Evolutionary conservation across 2,888 invertebrate genomes (phyloP).

Genomic region (Lydus trimaculatus): DNA sequence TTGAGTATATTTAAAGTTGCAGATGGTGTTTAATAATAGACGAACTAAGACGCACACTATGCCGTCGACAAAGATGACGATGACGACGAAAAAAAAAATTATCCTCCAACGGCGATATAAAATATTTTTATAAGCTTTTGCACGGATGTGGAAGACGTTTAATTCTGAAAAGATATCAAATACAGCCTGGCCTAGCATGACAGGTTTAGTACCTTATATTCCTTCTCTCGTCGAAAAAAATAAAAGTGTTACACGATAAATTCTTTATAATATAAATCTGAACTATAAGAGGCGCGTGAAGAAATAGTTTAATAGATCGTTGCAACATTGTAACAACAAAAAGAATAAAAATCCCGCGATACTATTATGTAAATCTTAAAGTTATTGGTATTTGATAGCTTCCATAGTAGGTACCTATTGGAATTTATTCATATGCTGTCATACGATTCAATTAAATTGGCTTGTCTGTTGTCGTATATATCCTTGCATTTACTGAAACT

Average conservation of each 20-base stretch:
- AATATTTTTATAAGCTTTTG: conserved; percentile 47
- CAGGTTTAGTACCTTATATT: conserved; percentile 50
- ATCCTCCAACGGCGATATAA: conserved; percentile 22
- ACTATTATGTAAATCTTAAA: conserved; percentile 17
- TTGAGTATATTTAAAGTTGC: background rate
- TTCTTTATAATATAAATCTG: conserved; percentile 54
- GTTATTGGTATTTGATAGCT: conserved; percentile 29
- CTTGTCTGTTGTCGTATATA: conserved; percentile 53
- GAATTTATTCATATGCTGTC: conserved; percentile 52
- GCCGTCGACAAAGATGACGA: background rate
- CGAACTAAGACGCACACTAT: background rate
- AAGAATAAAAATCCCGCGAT: background rate
- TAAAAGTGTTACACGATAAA: conserved; percentile 50
- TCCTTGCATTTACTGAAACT: conserved; percentile 53
- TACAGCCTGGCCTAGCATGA: conserved; percentile 50
- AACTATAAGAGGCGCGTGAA: background rate
- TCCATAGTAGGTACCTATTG: conserved; percentile 24
- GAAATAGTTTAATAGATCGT: background rate
- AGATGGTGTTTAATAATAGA: conserved; percentile 9
- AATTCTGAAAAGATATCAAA: conserved; percentile 47
- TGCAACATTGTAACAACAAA: background rate
- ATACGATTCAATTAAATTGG: conserved; percentile 56
- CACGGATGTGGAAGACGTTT: conserved; percentile 46
- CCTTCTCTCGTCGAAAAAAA: conserved; percentile 43
- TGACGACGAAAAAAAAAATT: conserved; percentile 1